These are phyloP conservation scores for Trididemnum clinides DNA, from an alignment of 23 tunicate genomes.

Conservation along the genomic window DNA sequence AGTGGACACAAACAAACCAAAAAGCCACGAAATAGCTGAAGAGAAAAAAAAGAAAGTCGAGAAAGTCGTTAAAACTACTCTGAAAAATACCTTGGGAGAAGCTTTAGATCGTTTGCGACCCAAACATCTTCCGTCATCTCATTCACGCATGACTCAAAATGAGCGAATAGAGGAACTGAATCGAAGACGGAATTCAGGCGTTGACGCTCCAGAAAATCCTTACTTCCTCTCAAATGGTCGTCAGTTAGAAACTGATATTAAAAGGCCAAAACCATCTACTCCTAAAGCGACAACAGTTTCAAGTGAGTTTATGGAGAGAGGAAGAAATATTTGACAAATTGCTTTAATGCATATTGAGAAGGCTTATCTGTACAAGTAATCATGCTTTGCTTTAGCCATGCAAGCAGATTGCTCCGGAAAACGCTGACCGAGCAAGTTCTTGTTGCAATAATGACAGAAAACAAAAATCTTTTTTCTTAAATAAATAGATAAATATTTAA, in stretches of 20 bases:
- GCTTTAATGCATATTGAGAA: background rate
- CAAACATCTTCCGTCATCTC: background rate
- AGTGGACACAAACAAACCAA: background rate
- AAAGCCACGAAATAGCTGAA: background rate
- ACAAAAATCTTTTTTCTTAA: too few species aligned
- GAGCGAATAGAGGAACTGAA: background rate
- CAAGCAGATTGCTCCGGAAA: too few species aligned
- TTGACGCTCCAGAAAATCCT: background rate
- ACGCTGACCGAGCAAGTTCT: too few species aligned
- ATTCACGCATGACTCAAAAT: background rate
- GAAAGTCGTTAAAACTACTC: background rate
- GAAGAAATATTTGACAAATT: background rate
- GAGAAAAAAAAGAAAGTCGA: background rate
- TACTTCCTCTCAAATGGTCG: background rate
- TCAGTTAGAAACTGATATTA: background rate
- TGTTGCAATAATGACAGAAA: too few species aligned
- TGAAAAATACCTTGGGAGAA: background rate
- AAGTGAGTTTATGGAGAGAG: background rate
- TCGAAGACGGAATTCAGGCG: background rate
- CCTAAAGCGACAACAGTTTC: background rate
- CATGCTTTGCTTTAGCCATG: too few species aligned
- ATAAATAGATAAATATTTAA: too few species aligned
- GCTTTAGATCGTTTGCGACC: slow-evolving; percentile 11
- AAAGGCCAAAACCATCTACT: background rate
- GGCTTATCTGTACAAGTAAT: too few species aligned